Conservation (phyloP, 2,797 vertebrate genomes). For the Harpagifer antarcticus region DNA sequence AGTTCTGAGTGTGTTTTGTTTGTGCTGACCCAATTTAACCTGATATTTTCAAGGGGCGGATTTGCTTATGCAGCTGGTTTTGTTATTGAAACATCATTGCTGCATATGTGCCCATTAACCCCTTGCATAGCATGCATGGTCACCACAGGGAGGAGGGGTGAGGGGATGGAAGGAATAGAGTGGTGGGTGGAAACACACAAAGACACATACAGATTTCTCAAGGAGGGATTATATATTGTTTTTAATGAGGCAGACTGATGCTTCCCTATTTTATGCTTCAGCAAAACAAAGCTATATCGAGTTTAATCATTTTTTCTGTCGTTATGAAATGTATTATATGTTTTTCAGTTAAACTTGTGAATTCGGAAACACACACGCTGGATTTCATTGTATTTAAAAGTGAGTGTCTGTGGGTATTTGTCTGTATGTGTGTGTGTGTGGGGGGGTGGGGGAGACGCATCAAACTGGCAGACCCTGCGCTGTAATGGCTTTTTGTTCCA, state of each 20-base stretch:
- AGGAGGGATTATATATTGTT: constrained; percentile 1
- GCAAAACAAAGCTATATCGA: constrained; percentile 4
- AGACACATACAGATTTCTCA: background rate
- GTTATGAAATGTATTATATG: background rate
- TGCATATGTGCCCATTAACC: constrained; percentile 31
- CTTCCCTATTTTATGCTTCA: constrained; percentile 13
- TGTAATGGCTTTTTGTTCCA: constrained; percentile 51
- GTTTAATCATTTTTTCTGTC: constrained; percentile 13
- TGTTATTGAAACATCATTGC: constrained; percentile 24
- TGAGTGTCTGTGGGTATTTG: background rate
- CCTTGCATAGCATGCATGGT: constrained; percentile 10
- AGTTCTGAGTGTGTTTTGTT: constrained; percentile 5
- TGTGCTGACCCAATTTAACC: constrained; percentile 49
- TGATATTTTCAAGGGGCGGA: constrained; percentile 8
- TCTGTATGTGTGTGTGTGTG: background rate
- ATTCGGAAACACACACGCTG: background rate
- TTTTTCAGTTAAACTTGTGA: constrained; percentile 31
- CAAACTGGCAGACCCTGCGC: constrained; percentile 23
- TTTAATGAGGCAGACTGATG: constrained; percentile 18
- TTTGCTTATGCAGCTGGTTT: background rate
- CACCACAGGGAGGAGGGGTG: constrained; percentile 23
- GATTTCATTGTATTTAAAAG: background rate
- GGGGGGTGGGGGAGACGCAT: background rate
- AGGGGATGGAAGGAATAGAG: background rate
- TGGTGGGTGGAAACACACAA: background rate